A percentile compares a stretch with the other conserved stretches of the same genome.
Evolutionary conservation across 1,140 invertebrate genomes (phyloP).

Genomic region (Probaryconus sp.): DNA sequence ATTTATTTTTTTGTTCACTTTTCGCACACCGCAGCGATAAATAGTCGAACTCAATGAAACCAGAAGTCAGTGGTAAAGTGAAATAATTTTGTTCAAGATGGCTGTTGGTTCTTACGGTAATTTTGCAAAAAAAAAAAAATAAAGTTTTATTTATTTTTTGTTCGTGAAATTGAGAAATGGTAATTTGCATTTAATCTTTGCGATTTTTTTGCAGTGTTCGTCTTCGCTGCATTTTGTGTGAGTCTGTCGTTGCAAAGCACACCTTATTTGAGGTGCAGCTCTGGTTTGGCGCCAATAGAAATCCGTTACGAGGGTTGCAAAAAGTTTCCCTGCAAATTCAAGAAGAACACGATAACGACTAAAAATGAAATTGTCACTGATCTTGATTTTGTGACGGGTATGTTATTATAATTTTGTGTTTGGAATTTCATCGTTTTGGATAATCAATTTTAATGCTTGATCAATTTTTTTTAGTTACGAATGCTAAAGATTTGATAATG

Average conservation of each 20-base stretch:
- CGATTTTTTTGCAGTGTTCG: conserved; percentile 24
- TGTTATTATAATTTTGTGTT: too few species aligned
- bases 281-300: conserved; percentile 11
- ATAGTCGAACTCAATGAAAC: too few species aligned
- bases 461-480: conserved; percentile 12
- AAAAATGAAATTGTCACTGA: conserved; percentile 2
- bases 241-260: conserved; percentile 9
- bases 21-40: too few species aligned
- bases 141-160: too few species aligned
- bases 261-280: conserved; percentile 6
- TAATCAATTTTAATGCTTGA: not conserved
- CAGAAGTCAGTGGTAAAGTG: too few species aligned
- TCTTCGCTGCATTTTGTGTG: conserved; percentile 10
- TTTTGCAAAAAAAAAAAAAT: too few species aligned
- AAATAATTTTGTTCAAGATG: too few species aligned
- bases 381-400: conserved; percentile 15
- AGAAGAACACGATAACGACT: conserved; percentile 6
- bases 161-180: too few species aligned
- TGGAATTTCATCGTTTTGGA: too few species aligned
- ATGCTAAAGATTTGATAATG: conserved; percentile 14
- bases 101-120: too few species aligned
- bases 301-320: conserved; percentile 16
- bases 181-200: too few species aligned
- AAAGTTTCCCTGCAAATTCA: conserved; percentile 22
- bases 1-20: too few species aligned